Conservation (phyloP, 2,888 invertebrate species). For the Metallyticus violacea region DNA sequence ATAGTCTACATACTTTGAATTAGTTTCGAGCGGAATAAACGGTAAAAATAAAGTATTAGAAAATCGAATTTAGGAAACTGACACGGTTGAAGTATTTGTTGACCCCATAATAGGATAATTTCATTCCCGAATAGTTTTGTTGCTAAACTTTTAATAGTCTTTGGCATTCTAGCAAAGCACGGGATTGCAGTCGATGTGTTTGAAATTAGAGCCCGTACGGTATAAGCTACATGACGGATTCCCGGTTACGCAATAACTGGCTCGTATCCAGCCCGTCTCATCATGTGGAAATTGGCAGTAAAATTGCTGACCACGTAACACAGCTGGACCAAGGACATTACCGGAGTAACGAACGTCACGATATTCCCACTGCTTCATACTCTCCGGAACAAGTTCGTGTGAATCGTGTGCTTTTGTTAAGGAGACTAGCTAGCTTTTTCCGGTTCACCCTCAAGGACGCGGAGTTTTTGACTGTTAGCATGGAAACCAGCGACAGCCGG, state of each 20-base stretch:
- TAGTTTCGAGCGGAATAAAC: too few relatives aligned
- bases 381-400: not conserved
- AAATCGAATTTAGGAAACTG: too few relatives aligned
- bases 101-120: too few relatives aligned
- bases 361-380: not conserved
- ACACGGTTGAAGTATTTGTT: too few relatives aligned
- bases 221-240: not conserved
- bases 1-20: too few relatives aligned
- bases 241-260: not conserved
- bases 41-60: too few relatives aligned
- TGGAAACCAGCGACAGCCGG: not conserved
- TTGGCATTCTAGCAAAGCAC: not conserved
- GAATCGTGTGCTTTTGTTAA: not conserved
- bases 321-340: not conserved
- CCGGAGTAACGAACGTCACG: too few relatives aligned
- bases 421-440: not conserved
- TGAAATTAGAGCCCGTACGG: not conserved
- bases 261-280: not conserved
- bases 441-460: not conserved
- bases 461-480: not conserved
- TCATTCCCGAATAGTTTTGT: too few relatives aligned
- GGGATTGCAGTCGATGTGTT: not conserved
- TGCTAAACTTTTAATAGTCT: too few relatives aligned
- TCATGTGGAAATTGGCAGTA: not conserved
- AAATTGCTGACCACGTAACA: not conserved